Base-by-base conservation (phyloP, 2,797 vertebrate genomes). In the Xenentodon cancila region DNA sequence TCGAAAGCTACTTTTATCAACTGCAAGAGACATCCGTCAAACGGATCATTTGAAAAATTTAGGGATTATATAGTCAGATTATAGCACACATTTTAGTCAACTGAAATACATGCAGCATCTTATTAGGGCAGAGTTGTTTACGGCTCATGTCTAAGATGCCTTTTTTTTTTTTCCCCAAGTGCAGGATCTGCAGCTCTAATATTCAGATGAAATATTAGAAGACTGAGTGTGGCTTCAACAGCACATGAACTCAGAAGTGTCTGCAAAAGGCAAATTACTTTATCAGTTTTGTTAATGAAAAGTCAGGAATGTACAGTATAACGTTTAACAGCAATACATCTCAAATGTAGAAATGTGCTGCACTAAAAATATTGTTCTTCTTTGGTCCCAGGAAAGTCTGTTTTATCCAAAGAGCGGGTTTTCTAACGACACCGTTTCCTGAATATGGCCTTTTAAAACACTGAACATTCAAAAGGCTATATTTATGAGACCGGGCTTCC, bases 1-100 rank as follows among this genome's bases (percentile, higher is more conserved):
- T 99, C 97, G 89, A 99, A 99, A 7, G 97, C 97, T 80, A 99
- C 97, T 89, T 98, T 98, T 88, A 99, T 96, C 81, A 99, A 77
- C 98, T 99, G 83, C 9, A 67, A 72, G 15, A 66, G 7, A 69
- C 16, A 37, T 7, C 0, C 18, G 2, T 11, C 1, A 52, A 45
- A 53, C 3, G 0, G 1, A 17, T 53, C n/a, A 59, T 27, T 25
- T 20, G 43, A 57, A 18, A 8, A 9, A n/a, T 11, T 73, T 5
- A 66, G 40, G 34, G 20, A 7, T 17, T 21, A 12, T 8, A 27
- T 11, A 5, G 20, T 42, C 8, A 22, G 18, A 16, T 40, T 40
- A 9, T 37, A 37, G 3, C 34, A 37, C 34, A 37, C 11, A 37
- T 37, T 37, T 37, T 8, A 12, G 9, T 12, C 34, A 37, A 37